A percentile compares a stretch with the other conserved stretches of the same genome.
Conservation (phyloP, 2,113 vertebrate genomes). For the Triplophysa rosa region DNA sequence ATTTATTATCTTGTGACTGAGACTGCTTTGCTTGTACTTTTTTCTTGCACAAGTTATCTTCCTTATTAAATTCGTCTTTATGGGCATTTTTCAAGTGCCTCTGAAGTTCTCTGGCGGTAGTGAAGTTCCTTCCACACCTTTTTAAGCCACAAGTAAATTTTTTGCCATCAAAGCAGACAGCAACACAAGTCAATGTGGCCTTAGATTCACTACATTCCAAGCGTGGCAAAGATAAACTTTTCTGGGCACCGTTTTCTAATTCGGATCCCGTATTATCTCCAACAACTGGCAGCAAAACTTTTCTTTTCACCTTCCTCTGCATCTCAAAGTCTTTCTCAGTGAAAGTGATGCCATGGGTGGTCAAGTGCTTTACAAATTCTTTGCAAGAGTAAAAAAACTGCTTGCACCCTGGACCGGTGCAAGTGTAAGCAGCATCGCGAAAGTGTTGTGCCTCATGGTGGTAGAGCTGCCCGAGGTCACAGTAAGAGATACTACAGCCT, state of each 20-base stretch:
- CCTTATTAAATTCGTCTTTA: conserved; percentile 81
- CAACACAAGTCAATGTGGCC: conserved; percentile 68
- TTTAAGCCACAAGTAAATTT: conserved; percentile 88
- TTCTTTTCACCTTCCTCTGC: conserved; percentile 69
- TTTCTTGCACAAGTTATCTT: conserved; percentile 72
- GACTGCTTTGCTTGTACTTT: conserved; percentile 61
- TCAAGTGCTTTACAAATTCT: conserved; percentile 88
- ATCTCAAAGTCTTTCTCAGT: conserved; percentile 76
- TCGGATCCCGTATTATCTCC: conserved; percentile 32
- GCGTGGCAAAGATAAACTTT: conserved; percentile 45
- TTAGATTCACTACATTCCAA: conserved; percentile 57
- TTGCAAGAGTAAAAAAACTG: conserved; percentile 94
- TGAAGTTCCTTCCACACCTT: conserved; percentile 86
- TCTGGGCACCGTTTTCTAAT: conserved; percentile 48
- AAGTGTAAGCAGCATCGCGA: conserved; percentile 90
- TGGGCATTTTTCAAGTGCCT: conserved; percentile 86
- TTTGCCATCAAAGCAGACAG: conserved; percentile 87
- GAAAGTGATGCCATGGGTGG: conserved; percentile 79
- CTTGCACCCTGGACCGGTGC: conserved; percentile 83
- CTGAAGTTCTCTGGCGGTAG: conserved; percentile 83
- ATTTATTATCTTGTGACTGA: conserved; percentile 58
- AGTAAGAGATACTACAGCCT: conserved; percentile 89
- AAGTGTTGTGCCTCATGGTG: conserved; percentile 98
- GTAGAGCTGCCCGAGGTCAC: conserved; percentile 91
- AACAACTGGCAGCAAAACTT: conserved; percentile 55